Conservation (phyloP, 1,140 invertebrate species). For the Brachionus paranguensis region DNA sequence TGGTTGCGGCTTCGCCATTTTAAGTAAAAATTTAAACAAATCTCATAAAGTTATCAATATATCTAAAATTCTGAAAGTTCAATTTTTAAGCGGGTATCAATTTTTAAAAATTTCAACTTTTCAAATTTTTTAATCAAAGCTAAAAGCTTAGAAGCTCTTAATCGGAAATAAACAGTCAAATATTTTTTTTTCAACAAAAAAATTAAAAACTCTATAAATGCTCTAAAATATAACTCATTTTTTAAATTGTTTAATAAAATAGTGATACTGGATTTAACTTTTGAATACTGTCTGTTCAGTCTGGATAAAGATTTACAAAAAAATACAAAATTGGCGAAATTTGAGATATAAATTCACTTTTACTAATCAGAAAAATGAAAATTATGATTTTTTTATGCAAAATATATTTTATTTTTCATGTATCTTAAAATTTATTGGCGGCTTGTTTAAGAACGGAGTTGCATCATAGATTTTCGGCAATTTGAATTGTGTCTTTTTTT, state of each 20-base stretch:
- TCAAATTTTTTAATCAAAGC: neutral
- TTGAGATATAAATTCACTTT: neutral
- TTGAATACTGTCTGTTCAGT: neutral
- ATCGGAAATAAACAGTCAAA: neutral
- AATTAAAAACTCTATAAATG: too few species aligned
- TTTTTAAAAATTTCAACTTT: too few species aligned
- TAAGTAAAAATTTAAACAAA: neutral
- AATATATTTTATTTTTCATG: neutral
- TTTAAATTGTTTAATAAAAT: neutral
- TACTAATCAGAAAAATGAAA: neutral
- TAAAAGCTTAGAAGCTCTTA: neutral
- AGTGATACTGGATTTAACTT: neutral
- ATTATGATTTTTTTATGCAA: slow-evolving; percentile 2
- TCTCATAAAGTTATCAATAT: neutral
- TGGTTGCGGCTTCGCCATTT: neutral
- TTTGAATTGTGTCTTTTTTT: neutral
- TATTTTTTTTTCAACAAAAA: neutral
- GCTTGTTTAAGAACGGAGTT: neutral
- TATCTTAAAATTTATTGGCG: neutral
- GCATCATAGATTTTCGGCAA: neutral
- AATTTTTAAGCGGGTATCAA: too few species aligned
- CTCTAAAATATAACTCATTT: too few species aligned
- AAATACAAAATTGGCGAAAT: neutral
- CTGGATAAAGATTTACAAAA: neutral
- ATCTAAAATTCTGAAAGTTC: too few species aligned